Evolutionary conservation across 2,888 invertebrate genomes (phyloP), one percentile per base, ranked within the genome.

Genomic region (Salticus scenicus): DNA sequence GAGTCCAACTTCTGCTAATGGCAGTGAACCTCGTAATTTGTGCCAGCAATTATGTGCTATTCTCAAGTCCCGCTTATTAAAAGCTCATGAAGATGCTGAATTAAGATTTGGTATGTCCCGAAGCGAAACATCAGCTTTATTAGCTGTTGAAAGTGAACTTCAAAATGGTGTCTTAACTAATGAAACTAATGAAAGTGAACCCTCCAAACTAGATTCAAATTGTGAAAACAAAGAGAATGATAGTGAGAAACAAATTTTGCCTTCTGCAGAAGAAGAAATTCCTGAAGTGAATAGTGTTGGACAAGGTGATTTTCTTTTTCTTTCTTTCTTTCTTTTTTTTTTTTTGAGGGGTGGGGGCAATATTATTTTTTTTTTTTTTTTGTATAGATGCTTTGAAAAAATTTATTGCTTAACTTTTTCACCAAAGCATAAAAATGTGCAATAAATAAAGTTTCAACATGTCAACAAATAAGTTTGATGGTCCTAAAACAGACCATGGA

Each of bases 51-150:
- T 96, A 14, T 95, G 96, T 90, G 94, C 95, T 0, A 93, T 96
- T 88, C 94, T 96, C 74, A 95, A 95, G 91, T 93, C 94, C 57
- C 95, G 96, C 89, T 93, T 97, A 88, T 93, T 95, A 74, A 94
- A 95, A 89, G 96, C 95, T 1, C 95, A 96, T 89, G 94, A 94
- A 0, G 95, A 96, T 91, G 94, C 95, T 75, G 94, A 94, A 33
- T 87, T 88, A 31, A 87, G 89, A 30, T 90, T 89, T 85, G 90
- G 90, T 7, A 85, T 85, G 84, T 69, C 87, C 17, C 63, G 77
- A 10, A 81, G 78, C 24, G 84, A 79, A n/a, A 87, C 77, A n/a
- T 71, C 57, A 33, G 87, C 87, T 1, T 71, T 84, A n/a, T 67
- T 84, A 24, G 79, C 78, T 2, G 83, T 76, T 27, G 81, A 76